Percentiles rank a stretch among this genome's conserved stretches.
These are phyloP conservation scores for Hylomyscus alleni DNA, from an alignment of 2,797 vertebrate species.

Conservation along the genomic window DNA sequence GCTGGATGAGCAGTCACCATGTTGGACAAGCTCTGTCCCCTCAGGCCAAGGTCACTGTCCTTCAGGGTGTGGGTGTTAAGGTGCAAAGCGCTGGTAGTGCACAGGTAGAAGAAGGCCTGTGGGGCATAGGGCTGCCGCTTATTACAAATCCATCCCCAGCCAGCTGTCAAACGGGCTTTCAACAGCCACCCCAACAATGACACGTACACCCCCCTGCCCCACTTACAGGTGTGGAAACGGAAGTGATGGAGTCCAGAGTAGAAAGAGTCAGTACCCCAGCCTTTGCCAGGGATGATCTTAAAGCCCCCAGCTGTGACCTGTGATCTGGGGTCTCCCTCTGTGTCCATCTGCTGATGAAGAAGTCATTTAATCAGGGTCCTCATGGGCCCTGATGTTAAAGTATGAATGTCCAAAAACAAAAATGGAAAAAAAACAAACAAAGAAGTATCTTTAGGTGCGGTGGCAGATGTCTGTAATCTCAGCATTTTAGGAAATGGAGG, in stretches of 20 bases:
- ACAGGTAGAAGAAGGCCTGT: not conserved
- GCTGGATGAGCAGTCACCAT: not conserved
- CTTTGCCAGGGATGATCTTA: not conserved
- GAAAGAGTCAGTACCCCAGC: not conserved
- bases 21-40: conserved; percentile 51
- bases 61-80: not conserved
- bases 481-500: not conserved
- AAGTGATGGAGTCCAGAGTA: not conserved
- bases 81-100: not conserved
- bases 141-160: not conserved
- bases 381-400: not conserved
- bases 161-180: fast-evolving
- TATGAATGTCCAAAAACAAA: not conserved
- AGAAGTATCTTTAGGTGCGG: not conserved
- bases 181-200: not conserved
- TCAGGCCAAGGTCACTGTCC: conserved; percentile 69
- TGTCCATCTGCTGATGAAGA: not conserved
- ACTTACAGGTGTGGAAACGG: not conserved
- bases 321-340: not conserved
- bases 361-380: not conserved
- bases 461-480: not conserved
- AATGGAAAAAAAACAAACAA: not conserved
- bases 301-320: not conserved
- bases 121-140: not conserved
- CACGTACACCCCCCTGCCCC: not conserved